These are phyloP conservation scores for Gallinago paraguaiae DNA, from an alignment of 2,113 vertebrate species.

Conservation along the genomic window DNA sequence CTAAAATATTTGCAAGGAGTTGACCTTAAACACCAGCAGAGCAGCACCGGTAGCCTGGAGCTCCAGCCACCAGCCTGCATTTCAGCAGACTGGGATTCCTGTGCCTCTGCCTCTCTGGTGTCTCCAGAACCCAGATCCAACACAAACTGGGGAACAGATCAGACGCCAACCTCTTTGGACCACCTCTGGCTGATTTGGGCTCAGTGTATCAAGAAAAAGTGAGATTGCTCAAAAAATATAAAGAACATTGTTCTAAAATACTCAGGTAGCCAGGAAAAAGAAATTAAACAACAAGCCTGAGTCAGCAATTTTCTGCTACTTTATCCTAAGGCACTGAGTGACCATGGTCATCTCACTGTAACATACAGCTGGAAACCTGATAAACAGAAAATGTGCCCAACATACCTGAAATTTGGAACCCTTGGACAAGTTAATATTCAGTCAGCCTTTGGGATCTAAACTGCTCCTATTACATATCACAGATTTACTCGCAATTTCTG, in stretches of 20 bases:
- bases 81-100: background rate
- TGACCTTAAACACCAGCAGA: slow-evolving; percentile 55
- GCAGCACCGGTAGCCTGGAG: slow-evolving; percentile 1
- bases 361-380: background rate
- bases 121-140: background rate
- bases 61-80: background rate
- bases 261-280: background rate
- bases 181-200: background rate
- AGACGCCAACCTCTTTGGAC: background rate
- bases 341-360: background rate
- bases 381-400: background rate
- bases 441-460: background rate
- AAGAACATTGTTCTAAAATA: background rate
- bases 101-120: background rate
- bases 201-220: background rate
- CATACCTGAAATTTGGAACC: background rate
- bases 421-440: background rate
- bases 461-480: background rate
- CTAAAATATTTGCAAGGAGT: slow-evolving; percentile 56
- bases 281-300: background rate
- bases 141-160: background rate
- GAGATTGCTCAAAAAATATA: background rate
- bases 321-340: background rate
- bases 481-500: background rate
- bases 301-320: background rate